These are phyloP conservation scores for Pseudanteris insignis DNA, from an alignment of 2,888 invertebrate genomes.

Conservation along the genomic window DNA sequence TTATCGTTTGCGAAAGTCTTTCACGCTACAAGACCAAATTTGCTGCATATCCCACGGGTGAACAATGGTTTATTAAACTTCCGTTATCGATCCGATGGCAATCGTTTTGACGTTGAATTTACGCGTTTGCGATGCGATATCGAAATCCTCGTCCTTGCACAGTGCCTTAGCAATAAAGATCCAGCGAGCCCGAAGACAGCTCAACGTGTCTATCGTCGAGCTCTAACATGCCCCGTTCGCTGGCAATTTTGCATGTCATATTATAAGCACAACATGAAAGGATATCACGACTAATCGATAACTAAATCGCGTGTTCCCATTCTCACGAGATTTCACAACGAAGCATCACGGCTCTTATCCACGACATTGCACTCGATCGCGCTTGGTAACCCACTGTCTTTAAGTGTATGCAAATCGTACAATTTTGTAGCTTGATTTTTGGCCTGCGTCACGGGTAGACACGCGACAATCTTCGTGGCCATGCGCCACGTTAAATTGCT, in stretches of 20 bases:
- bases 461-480: constrained; percentile 32
- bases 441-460: constrained; percentile 22
- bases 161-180: too few relatives aligned
- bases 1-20: too few relatives aligned
- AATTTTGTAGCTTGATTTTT: constrained; percentile 20
- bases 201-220: neutral
- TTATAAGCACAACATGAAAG: constrained; percentile 30
- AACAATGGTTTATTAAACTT: too few relatives aligned
- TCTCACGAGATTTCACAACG: constrained; percentile 35
- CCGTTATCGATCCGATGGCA: constrained; percentile 13
- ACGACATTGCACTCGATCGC: constrained; percentile 42
- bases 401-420: constrained; percentile 24
- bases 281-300: constrained; percentile 41
- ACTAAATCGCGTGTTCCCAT: constrained; percentile 43
- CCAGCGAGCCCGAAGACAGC: too few relatives aligned
- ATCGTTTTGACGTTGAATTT: constrained; percentile 12
- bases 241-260: constrained; percentile 24
- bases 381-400: constrained; percentile 36
- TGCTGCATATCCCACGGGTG: neutral
- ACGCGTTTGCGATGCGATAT: neutral
- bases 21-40: too few relatives aligned
- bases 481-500: neutral
- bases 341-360: constrained; percentile 32
- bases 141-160: neutral
- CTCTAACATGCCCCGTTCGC: constrained; percentile 2